These are phyloP conservation scores for Embiotoca jacksoni DNA, from an alignment of 2,113 vertebrate species.

Conservation along the genomic window DNA sequence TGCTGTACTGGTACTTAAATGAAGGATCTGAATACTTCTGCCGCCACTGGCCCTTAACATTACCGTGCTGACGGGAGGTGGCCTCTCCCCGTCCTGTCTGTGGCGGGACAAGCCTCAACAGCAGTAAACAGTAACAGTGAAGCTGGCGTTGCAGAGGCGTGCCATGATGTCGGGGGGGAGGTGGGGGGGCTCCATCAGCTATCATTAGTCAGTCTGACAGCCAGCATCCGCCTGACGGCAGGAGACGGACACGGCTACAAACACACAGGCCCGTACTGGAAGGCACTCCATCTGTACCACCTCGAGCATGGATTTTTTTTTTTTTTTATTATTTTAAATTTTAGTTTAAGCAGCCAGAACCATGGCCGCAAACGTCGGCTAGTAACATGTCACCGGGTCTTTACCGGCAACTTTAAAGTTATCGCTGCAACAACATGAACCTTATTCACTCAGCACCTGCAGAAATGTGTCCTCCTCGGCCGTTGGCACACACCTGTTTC, in stretches of 20 bases:
- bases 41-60: too few species aligned
- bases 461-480: neutral
- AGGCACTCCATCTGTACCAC: constrained; percentile 18
- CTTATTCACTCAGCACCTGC: too few species aligned
- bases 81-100: too few species aligned
- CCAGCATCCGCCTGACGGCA: constrained; percentile 60
- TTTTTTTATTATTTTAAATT: too few species aligned
- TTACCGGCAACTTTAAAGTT: constrained; percentile 45
- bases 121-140: neutral
- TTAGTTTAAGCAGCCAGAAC: constrained; percentile 44
- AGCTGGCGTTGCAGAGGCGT: constrained; percentile 40
- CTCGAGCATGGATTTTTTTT: constrained; percentile 41
- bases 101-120: neutral
- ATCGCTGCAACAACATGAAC: too few species aligned
- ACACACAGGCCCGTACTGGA: constrained; percentile 25
- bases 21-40: too few species aligned
- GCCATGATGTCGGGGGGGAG: constrained; percentile 33
- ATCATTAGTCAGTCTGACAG: constrained; percentile 22
- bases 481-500: constrained; percentile 57
- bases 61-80: too few species aligned
- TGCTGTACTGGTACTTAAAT: too few species aligned
- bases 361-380: constrained; percentile 7
- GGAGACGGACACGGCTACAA: constrained; percentile 21
- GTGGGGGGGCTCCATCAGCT: constrained; percentile 40
- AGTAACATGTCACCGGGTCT: neutral